Conservation (phyloP, 2,113 vertebrate genomes). For the Melanotaenia duboulayi region DNA sequence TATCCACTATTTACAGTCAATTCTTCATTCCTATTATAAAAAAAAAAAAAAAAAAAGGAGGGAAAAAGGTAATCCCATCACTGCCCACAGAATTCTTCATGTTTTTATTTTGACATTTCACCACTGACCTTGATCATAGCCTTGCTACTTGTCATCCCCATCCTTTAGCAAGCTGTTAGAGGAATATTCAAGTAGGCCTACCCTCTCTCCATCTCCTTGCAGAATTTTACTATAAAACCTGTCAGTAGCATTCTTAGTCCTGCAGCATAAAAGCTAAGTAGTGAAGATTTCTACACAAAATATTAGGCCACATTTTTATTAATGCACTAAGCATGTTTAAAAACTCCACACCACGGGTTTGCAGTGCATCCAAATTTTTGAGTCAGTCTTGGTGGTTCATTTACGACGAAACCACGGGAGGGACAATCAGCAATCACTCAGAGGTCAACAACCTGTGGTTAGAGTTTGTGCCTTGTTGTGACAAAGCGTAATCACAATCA, state of each 20-base stretch:
- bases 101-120: constrained; percentile 42
- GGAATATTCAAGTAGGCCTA: constrained; percentile 55
- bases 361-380: constrained; percentile 5
- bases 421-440: constrained; percentile 42
- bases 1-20: constrained; percentile 22
- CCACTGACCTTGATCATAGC: constrained; percentile 65
- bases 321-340: not conserved
- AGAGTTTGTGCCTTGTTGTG: constrained; percentile 18
- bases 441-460: constrained; percentile 52
- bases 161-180: constrained; percentile 48
- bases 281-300: constrained; percentile 25
- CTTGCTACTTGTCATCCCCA: constrained; percentile 54
- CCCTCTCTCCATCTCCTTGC: constrained; percentile 22
- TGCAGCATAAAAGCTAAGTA: constrained; percentile 34
- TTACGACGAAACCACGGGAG: constrained; percentile 11
- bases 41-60: constrained; percentile 43
- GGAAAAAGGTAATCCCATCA: constrained; percentile 37
- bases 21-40: constrained; percentile 10
- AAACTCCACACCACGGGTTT: not conserved
- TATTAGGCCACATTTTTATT: constrained; percentile 34
- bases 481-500: constrained; percentile 64
- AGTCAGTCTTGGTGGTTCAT: not conserved
- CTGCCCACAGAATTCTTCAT: constrained; percentile 37
- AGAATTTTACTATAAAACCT: constrained; percentile 33
- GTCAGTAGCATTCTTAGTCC: constrained; percentile 35